Evolutionary conservation across 1,140 invertebrate genomes (phyloP).

Genomic region (Nilaparvata lugens): DNA sequence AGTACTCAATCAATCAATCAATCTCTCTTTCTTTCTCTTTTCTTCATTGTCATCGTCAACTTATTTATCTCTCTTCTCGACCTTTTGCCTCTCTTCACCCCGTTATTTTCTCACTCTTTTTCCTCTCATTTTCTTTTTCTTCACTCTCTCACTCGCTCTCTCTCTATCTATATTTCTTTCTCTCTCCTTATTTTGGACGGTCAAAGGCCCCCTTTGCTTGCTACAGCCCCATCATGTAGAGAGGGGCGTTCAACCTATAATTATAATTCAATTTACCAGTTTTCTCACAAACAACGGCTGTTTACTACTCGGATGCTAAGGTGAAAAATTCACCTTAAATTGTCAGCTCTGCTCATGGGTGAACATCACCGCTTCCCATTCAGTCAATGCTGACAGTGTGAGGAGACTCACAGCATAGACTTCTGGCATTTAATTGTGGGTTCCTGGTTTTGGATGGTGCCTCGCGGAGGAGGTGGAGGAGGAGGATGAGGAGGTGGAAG

Average conservation of each 20-base stretch:
- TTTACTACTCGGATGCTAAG: neutral
- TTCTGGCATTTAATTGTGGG: too few relatives aligned
- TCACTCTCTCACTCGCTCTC: conserved; percentile 7
- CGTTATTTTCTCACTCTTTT: neutral
- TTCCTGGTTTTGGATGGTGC: too few relatives aligned
- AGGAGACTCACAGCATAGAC: too few relatives aligned
- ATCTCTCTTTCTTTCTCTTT: neutral
- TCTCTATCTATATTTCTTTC: conserved; percentile 1
- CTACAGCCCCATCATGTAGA: too few relatives aligned
- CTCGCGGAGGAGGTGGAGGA: too few relatives aligned
- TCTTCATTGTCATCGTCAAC: neutral
- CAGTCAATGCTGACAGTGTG: too few relatives aligned
- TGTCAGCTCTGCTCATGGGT: too few relatives aligned
- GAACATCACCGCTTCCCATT: too few relatives aligned
- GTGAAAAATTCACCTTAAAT: too few relatives aligned
- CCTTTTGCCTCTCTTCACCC: neutral
- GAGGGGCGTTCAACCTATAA: neutral
- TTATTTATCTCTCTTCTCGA: neutral
- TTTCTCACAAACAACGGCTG: neutral
- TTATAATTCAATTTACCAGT: neutral
- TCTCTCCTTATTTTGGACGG: neutral
- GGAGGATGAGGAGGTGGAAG: too few relatives aligned
- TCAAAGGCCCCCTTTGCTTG: too few relatives aligned
- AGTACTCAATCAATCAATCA: neutral
- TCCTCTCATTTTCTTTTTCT: neutral